phyloP scores from a whole-genome alignment of 2,113 vertebrate species.

The Atlantisia rogersi region DNA sequence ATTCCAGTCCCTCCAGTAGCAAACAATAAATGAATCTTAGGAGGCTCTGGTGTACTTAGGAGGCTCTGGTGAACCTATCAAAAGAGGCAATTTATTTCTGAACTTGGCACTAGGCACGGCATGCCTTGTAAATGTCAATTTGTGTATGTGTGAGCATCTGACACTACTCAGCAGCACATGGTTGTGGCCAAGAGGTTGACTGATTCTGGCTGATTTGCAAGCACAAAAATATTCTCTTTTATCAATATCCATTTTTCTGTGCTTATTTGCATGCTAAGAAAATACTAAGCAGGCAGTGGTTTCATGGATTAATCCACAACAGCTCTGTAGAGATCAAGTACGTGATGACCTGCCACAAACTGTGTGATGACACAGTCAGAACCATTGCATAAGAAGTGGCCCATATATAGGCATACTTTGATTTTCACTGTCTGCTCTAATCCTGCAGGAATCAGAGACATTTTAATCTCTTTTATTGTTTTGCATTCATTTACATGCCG shows the following conservation, averaged over 20 bases:
- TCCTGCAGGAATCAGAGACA: conserved; percentile 28
- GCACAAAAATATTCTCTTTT: conserved; percentile 72
- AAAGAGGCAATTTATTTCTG: conserved; percentile 47
- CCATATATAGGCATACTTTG: conserved; percentile 55
- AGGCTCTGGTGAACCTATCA: conserved; percentile 51
- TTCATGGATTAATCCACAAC: neutral
- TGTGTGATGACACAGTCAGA: conserved; percentile 8
- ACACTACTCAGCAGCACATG: conserved; percentile 65
- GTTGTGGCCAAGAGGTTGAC: conserved; percentile 65
- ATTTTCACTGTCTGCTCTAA: conserved; percentile 41
- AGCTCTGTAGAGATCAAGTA: conserved; percentile 30
- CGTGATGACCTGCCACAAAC: conserved; percentile 34
- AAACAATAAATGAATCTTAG: conserved; percentile 65
- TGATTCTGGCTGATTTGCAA: conserved; percentile 42
- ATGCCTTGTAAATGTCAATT: conserved; percentile 72
- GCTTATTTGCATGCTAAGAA: conserved; percentile 54
- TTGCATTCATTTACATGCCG: conserved; percentile 29
- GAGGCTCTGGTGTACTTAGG: conserved; percentile 36
- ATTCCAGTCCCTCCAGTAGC: conserved; percentile 42
- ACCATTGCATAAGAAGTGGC: conserved; percentile 42
- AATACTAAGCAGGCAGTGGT: neutral
- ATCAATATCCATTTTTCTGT: conserved; percentile 66
- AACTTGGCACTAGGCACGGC: conserved; percentile 31
- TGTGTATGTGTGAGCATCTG: conserved; percentile 59
- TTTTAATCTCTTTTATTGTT: conserved; percentile 29